Percentiles rank a stretch among this genome's conserved stretches.
These are phyloP conservation scores for Cebidichthys violaceus DNA, from an alignment of 2,113 vertebrate genomes.

Conservation along the genomic window DNA sequence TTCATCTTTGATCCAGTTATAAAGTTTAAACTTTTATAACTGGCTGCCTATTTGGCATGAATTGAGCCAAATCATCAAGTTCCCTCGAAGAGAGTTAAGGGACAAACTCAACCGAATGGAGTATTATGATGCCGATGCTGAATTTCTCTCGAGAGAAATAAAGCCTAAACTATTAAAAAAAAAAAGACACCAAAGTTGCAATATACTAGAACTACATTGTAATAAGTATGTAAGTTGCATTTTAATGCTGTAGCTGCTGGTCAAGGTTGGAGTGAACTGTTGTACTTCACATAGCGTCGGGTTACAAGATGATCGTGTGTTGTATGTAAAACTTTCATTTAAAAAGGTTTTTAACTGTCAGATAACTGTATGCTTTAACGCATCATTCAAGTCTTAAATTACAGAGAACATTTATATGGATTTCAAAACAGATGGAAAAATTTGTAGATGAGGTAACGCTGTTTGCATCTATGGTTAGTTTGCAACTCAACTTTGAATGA, in stretches of 20 bases:
- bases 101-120: background rate
- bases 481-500: too few species aligned
- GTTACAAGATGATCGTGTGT: background rate
- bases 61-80: background rate
- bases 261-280: background rate
- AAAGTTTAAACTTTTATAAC: background rate
- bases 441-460: too few species aligned
- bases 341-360: background rate
- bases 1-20: background rate
- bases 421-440: background rate
- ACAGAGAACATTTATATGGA: background rate
- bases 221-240: background rate
- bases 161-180: background rate
- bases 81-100: background rate
- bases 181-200: background rate
- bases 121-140: background rate
- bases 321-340: background rate
- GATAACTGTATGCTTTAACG: background rate
- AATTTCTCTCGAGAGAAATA: background rate
- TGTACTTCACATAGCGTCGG: background rate
- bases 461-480: background rate
- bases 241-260: background rate
- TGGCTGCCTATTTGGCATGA: background rate
- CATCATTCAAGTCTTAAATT: background rate
- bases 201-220: background rate